phyloP scores from a whole-genome alignment of 2,113 vertebrate species.

The Emydocephalus ijimae region DNA sequence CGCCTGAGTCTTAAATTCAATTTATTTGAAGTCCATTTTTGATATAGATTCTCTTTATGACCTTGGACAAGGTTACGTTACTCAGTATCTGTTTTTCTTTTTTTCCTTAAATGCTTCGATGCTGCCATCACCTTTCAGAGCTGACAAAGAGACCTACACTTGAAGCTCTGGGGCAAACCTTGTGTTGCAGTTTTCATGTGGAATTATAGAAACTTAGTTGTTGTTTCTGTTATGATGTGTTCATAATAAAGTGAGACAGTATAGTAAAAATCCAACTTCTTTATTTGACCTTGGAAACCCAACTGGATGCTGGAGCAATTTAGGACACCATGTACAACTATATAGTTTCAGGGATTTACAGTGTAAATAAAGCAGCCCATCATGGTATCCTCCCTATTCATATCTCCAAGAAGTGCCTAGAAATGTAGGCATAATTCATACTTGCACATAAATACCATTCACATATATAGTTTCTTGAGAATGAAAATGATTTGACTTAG shows the following conservation, averaged over 20 bases:
- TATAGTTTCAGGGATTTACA: not conserved
- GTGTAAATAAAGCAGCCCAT: not conserved
- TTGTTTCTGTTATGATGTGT: not conserved
- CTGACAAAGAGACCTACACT: not conserved
- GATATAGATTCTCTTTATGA: slow-evolving; percentile 47
- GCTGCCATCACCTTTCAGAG: not conserved
- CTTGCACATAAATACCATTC: not conserved
- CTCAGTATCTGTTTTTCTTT: slow-evolving; percentile 31
- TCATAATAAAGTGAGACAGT: not conserved
- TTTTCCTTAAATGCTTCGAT: slow-evolving; percentile 7
- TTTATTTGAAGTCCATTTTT: slow-evolving; percentile 31
- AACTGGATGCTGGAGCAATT: not conserved
- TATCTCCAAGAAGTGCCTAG: not conserved
- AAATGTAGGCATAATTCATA: not conserved
- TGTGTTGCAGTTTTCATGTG: not conserved
- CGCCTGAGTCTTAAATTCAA: slow-evolving; percentile 34
- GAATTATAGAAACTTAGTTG: not conserved
- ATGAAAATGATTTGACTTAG: not conserved
- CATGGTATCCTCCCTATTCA: not conserved
- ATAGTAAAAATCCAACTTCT: not conserved
- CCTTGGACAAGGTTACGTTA: slow-evolving; percentile 57
- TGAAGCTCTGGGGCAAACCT: not conserved
- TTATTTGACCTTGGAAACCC: not conserved
- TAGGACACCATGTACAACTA: not conserved
- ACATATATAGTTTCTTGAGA: not conserved